Base-by-base conservation (phyloP, 1,140 invertebrate genomes). In the Chelonus insularis region DNA sequence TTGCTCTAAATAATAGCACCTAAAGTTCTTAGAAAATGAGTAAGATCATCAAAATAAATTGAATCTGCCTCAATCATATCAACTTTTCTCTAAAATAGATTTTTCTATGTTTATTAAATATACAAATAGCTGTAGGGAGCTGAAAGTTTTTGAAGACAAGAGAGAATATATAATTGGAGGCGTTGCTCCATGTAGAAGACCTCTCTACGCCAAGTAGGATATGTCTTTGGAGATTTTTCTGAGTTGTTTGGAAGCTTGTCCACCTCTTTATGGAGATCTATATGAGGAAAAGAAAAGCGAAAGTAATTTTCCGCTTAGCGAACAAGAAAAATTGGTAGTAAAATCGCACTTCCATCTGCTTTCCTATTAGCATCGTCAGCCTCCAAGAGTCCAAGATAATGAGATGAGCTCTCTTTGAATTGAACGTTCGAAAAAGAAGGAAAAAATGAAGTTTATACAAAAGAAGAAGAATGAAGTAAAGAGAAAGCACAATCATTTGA, bases 311-410 rank as follows among this genome's bases (percentile, higher is more conserved):
- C 56, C 58, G 67, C 51, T 64, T 63, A 68, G 60, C 51, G 52
- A 57, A 60, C 63, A 54, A 67, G 62, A 72, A 68, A 72, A 70
- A 71, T 67, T 67, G 68, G 14, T 63, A 63, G 36, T 63, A 62
- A 61, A 64, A 61, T 59, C 45, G 60, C 14, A 32, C 37, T 60
- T 25, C 23, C 36, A 36, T 51, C 25, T 45, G 23, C 55, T 51
- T 60, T 51, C 43, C 62, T 54, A 64, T 60, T 57, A 60, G 54
- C 41, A 39, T 54, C 56, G 47, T 37, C 57, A 29, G 23, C 61
- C 37, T 51, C 20, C 45, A 47, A 18, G 45, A 55, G 41, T 55
- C 37, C 29, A 9, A 32, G 36, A 63, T 63, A 63, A 63, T 63
- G 56, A 63, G 62, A 63, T 59, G 51, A 59, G 52, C 29, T 55